Conservation (phyloP, 2,797 vertebrate genomes). For the Fratercula arctica region DNA sequence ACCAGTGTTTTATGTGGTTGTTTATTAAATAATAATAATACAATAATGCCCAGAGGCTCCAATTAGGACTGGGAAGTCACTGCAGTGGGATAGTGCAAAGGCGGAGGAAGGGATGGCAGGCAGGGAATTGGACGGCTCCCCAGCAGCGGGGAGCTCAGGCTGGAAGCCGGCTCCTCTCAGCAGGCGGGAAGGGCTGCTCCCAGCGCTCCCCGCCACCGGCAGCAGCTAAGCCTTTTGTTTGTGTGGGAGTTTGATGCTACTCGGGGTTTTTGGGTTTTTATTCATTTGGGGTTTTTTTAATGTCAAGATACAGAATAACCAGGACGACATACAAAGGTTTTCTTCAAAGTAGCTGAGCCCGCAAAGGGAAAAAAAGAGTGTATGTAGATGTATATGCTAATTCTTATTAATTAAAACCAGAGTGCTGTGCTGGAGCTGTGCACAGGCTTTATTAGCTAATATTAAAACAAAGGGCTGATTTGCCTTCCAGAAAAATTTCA, state of each 20-base stretch:
- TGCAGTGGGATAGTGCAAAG: slow-evolving; percentile 15
- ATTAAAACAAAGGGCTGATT: slow-evolving; percentile 40
- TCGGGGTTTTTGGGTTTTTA: not conserved
- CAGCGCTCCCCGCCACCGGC: not conserved
- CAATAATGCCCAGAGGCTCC: slow-evolving; percentile 56
- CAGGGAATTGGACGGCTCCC: slow-evolving; percentile 7
- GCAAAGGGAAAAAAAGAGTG: not conserved
- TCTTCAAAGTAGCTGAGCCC: slow-evolving; percentile 46
- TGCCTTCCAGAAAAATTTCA: not conserved
- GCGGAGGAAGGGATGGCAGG: not conserved
- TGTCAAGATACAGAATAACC: not conserved
- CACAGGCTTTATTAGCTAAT: slow-evolving; percentile 39
- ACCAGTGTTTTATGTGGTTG: slow-evolving; percentile 42
- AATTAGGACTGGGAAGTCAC: slow-evolving; percentile 50
- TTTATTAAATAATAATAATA: slow-evolving; percentile 59
- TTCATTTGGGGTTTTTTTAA: not conserved
- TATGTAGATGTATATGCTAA: slow-evolving; percentile 49
- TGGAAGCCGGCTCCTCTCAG: not conserved
- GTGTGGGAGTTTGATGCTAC: not conserved
- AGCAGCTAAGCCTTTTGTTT: not conserved
- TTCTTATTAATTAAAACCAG: slow-evolving; percentile 61
- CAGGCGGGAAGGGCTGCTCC: slow-evolving; percentile 6
- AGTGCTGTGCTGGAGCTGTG: not conserved
- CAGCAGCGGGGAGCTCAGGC: not conserved
- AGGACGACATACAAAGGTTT: slow-evolving; percentile 32